Base-by-base conservation (phyloP, 2,888 invertebrate genomes). In the Norana najaformis region DNA sequence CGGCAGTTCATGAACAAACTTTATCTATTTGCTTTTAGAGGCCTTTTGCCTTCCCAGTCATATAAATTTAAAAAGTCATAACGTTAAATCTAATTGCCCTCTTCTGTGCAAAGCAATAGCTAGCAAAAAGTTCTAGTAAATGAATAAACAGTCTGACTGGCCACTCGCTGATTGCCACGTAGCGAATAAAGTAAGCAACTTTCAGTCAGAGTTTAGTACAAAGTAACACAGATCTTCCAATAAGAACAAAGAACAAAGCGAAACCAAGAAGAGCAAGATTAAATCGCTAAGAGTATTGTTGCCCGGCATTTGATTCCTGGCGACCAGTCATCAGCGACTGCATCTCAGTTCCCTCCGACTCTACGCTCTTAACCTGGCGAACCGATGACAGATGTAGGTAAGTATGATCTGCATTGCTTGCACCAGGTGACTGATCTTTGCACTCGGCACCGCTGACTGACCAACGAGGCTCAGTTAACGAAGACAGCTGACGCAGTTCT, bases 281-380 rank as follows among this genome's bases (percentile, higher is more conserved):
- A 30, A 13, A 34, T 88, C 88, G 37, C 37, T 47, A 47, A 41
- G 53, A 37, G 35, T 89, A 41, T 69, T 53, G 47, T 34, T 53
- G 89, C 34, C 89, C 85, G 14, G 85, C 36, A 23, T 85, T 85
- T 35, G 85, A 85, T 34, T 85, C 85, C 85, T 85, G 85, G 37
- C 85, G 85, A 37, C 85, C 85, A 37, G 35, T 85, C 85, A 85
- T 85, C 35, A 85, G 85, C 36, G 85, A 85, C 36, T 36, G 35
- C 85, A 85, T 85, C 16, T 85, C 85, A 37, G 85, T 85, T 37
- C 85, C 85, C 18, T 14, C 85, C 85, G 85, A 85, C 85, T 85
- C 37, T 0, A 6, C 85, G 85, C 85, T 85, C 85, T 85, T 85
- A 37, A 18, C 85, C 20, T 35, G 85, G 0, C 85, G 85, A 16